Conservation (phyloP, 2,797 vertebrate genomes). For the Falco biarmicus region DNA sequence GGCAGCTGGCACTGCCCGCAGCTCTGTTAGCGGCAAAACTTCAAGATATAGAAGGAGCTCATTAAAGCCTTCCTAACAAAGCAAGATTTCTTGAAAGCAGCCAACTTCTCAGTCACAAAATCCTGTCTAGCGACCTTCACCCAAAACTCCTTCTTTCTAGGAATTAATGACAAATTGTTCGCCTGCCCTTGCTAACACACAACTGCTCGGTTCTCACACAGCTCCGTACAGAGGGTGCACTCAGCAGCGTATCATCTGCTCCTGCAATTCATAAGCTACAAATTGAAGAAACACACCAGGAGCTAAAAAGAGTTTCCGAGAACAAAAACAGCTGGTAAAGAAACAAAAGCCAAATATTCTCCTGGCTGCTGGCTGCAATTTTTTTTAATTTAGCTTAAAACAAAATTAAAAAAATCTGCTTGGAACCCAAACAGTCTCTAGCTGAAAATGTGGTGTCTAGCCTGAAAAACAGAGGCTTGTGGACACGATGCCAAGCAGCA, state of each 20-base stretch:
- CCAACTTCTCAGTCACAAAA: neutral
- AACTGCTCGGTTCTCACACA: neutral
- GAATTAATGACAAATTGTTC: neutral
- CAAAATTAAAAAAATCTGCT: slow-evolving; percentile 28
- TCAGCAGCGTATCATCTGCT: neutral
- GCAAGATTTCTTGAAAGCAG: neutral
- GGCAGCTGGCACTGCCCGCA: neutral
- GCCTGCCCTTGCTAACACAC: neutral
- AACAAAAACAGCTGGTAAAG: slow-evolving; percentile 62
- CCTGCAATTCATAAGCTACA: slow-evolving; percentile 9
- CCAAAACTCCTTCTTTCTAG: slow-evolving; percentile 18
- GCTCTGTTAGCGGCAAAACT: neutral
- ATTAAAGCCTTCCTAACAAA: neutral
- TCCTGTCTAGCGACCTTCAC: neutral
- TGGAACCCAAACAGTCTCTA: slow-evolving; percentile 52
- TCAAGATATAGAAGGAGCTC: neutral
- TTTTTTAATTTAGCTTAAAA: slow-evolving; percentile 25
- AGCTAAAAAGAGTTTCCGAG: slow-evolving; percentile 44
- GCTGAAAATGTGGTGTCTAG: slow-evolving; percentile 37
- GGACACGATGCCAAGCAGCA: slow-evolving; percentile 17
- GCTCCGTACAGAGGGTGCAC: neutral
- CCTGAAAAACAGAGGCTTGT: slow-evolving; percentile 47
- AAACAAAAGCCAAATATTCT: slow-evolving; percentile 55
- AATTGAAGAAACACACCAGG: slow-evolving; percentile 42
- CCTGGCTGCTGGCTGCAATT: slow-evolving; percentile 19